Percentiles rank a stretch among this genome's conserved stretches.
These are phyloP conservation scores for Triplophysa yarkandensis DNA, from an alignment of 2,797 vertebrate species.

Conservation along the genomic window DNA sequence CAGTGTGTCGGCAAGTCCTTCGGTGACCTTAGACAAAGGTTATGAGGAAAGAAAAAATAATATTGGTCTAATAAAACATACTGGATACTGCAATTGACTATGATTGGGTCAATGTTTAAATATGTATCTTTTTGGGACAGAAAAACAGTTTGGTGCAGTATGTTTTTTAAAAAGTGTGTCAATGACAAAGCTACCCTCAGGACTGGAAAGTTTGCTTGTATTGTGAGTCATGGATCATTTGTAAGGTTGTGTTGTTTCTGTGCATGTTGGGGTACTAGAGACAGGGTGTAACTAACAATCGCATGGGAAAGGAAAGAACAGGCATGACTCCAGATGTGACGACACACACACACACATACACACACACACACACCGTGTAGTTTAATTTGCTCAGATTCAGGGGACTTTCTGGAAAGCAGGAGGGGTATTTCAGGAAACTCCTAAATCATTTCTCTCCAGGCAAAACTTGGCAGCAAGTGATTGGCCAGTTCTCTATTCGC, in stretches of 20 bases:
- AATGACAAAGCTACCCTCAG: background rate
- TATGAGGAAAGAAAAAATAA: background rate
- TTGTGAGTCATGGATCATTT: constrained; percentile 48
- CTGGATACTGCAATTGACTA: background rate
- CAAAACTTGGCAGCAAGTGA: constrained; percentile 68
- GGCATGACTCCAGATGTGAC: constrained; percentile 46
- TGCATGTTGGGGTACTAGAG: background rate
- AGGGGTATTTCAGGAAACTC: constrained; percentile 31
- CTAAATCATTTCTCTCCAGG: constrained; percentile 47
- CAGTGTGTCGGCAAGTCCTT: constrained; percentile 3
- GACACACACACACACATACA: background rate
- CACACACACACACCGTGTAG: constrained; percentile 9
- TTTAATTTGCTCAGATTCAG: constrained; percentile 1
- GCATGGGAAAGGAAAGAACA: constrained; percentile 35
- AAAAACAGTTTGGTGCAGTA: background rate
- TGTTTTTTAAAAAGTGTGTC: background rate
- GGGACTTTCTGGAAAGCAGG: constrained; percentile 19
- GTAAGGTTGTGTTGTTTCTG: background rate
- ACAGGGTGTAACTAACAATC: constrained; percentile 14
- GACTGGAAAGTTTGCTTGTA: constrained; percentile 38
- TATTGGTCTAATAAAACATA: constrained; percentile 1
- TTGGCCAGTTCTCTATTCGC: constrained; percentile 64
- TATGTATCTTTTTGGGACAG: background rate
- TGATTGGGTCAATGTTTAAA: background rate
- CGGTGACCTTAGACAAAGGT: background rate